These are phyloP conservation scores for Chlorodrepanis virens DNA, from an alignment of 2,113 vertebrate species.

Conservation along the genomic window DNA sequence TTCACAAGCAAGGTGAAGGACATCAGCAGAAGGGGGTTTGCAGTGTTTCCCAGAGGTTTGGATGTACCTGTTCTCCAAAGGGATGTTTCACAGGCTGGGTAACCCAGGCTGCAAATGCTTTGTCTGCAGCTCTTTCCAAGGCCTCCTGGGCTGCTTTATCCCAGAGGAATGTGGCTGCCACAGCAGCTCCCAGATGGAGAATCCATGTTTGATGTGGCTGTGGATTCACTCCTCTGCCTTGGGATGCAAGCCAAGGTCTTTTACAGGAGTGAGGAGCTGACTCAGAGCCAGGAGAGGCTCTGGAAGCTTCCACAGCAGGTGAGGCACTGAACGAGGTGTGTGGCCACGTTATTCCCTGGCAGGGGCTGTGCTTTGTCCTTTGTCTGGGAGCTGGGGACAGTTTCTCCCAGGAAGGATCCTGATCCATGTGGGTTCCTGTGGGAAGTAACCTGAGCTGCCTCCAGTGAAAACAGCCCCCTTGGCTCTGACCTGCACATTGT, in stretches of 20 bases:
- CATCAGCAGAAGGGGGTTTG: background rate
- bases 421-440: background rate
- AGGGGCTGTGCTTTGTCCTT: background rate
- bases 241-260: background rate
- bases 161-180: background rate
- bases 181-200: background rate
- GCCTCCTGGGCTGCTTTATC: background rate
- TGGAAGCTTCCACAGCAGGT: background rate
- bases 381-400: background rate
- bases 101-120: background rate
- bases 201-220: background rate
- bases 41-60: background rate
- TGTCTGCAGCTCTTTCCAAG: background rate
- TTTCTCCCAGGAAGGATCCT: background rate
- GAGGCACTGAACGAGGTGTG: background rate
- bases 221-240: background rate
- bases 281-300: background rate
- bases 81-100: background rate
- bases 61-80: background rate
- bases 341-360: background rate
- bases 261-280: background rate
- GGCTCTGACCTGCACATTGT: background rate
- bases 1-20: background rate
- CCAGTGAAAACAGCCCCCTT: background rate
- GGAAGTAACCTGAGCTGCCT: background rate